Percentiles rank a stretch among this genome's conserved stretches.
phyloP scores from a whole-genome alignment of 2,797 vertebrate genomes.

The Anguilla anguilla region DNA sequence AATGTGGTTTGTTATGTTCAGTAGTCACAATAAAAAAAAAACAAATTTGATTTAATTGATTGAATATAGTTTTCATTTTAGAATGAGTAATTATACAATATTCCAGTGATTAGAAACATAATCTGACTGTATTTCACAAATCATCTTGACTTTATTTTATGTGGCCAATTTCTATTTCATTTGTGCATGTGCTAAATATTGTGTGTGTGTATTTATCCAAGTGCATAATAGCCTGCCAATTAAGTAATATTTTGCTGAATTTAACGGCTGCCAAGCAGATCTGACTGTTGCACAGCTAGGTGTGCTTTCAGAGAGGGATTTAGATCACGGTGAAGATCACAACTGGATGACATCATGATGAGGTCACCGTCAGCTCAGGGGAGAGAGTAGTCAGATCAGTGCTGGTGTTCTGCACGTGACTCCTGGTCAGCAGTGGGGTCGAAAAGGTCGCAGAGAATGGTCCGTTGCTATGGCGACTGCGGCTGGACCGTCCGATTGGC shows the following conservation, averaged over 20 bases:
- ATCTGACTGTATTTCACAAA: not conserved
- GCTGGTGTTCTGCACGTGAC: not conserved
- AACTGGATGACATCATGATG: not conserved
- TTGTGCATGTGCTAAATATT: not conserved
- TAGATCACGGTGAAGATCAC: not conserved
- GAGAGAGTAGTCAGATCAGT: constrained; percentile 17
- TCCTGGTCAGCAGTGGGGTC: not conserved
- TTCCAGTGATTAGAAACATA: not conserved
- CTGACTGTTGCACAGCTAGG: not conserved
- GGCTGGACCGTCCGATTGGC: not conserved
- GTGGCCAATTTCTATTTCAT: not conserved
- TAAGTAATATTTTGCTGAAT: not conserved
- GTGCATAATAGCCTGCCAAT: not conserved
- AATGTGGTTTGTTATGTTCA: no score
- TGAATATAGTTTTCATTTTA: not conserved
- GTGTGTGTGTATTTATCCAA: not conserved
- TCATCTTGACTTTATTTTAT: not conserved
- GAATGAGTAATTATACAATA: not conserved
- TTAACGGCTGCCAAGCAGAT: not conserved
- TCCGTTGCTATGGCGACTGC: not conserved
- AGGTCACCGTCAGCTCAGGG: not conserved
- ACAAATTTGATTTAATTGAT: not conserved
- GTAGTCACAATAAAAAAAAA: no score
- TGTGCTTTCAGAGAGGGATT: not conserved
- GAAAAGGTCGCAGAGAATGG: not conserved